Conservation (phyloP, 2,797 vertebrate species). For the Pseudochaenichthys georgianus region DNA sequence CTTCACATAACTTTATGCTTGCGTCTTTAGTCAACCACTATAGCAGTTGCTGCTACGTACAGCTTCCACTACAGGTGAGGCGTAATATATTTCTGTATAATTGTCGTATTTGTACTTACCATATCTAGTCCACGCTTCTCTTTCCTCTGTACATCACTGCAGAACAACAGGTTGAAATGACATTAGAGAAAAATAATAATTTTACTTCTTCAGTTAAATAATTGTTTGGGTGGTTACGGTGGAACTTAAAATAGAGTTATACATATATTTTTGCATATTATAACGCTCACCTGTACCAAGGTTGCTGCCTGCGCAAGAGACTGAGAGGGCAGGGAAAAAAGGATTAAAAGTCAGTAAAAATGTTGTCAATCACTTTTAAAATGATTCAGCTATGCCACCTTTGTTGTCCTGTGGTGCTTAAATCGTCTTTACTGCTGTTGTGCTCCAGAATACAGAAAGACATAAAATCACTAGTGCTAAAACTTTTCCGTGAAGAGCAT, state of each 20-base stretch:
- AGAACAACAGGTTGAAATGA: constrained; percentile 50
- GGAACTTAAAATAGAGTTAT: neutral
- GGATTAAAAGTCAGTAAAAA: neutral
- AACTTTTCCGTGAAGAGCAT: too few species aligned
- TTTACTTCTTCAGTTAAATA: neutral
- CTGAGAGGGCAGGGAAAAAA: constrained; percentile 75
- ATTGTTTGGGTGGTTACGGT: neutral
- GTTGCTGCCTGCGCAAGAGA: constrained; percentile 88
- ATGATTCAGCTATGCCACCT: neutral
- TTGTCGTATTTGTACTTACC: constrained; percentile 42
- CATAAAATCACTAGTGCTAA: too few species aligned
- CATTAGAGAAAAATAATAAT: neutral
- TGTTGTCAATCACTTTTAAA: neutral
- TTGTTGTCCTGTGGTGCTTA: neutral
- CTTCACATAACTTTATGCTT: neutral
- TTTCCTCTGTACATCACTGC: constrained; percentile 93
- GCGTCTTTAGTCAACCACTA: neutral
- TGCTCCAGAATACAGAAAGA: too few species aligned
- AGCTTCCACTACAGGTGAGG: neutral
- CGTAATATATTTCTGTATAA: neutral
- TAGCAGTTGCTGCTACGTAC: neutral
- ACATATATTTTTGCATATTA: neutral
- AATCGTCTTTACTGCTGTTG: neutral
- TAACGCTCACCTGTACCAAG: constrained; percentile 87
- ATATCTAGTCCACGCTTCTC: constrained; percentile 84